Conservation (phyloP, 2,113 vertebrate genomes). For the Anguilla japonica region DNA sequence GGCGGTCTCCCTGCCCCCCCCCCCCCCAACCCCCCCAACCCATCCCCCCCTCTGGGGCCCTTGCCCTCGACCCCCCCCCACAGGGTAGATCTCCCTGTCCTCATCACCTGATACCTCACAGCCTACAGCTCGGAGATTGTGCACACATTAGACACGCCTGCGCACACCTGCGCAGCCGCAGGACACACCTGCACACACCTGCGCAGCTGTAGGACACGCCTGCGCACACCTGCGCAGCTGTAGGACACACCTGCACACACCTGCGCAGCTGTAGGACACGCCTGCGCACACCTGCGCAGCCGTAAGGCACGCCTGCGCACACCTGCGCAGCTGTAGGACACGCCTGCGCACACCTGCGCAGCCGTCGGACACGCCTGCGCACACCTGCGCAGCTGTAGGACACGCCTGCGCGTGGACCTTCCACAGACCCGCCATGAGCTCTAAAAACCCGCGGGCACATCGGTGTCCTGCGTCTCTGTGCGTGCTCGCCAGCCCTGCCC, state of each 20-base stretch:
- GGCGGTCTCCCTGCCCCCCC: neutral
- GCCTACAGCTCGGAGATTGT: neutral
- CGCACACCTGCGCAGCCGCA: too few species aligned
- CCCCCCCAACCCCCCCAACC: too few species aligned
- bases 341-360: neutral
- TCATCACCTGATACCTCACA: slow-evolving; percentile 21
- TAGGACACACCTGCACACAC: too few species aligned
- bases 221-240: too few species aligned
- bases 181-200: too few species aligned
- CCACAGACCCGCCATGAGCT: neutral
- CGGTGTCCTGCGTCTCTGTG: neutral
- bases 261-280: too few species aligned
- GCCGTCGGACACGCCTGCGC: too few species aligned
- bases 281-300: too few species aligned
- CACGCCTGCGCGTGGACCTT: neutral
- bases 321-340: neutral
- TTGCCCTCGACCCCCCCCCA: slow-evolving; percentile 1
- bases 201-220: too few species aligned
- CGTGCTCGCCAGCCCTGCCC: too few species aligned
- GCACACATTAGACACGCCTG: neutral
- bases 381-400: too few species aligned
- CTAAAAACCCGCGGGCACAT: neutral
- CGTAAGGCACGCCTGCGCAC: too few species aligned
- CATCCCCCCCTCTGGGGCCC: neutral
- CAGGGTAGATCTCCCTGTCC: slow-evolving; percentile 24